Percentiles rank a stretch among this genome's conserved stretches.
Evolutionary conservation across 2,797 vertebrate genomes (phyloP).

Genomic region (Microctenopoma stevenorrisi): DNA sequence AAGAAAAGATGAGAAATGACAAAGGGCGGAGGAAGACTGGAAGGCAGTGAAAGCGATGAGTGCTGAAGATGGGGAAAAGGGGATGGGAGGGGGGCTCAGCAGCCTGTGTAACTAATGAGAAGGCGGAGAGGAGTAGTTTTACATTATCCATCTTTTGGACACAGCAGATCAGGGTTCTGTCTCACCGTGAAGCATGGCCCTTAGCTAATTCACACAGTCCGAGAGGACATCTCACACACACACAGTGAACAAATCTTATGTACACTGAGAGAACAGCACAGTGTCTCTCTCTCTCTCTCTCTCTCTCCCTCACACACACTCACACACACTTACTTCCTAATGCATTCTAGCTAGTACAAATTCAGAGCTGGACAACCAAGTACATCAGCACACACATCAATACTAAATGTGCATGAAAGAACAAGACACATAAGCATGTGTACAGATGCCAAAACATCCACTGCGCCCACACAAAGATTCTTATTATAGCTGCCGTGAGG

Average conservation of each 20-base stretch:
- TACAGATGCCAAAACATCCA: constrained; percentile 23
- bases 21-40: background rate
- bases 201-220: constrained; percentile 62
- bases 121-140: constrained; percentile 29
- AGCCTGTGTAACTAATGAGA: constrained; percentile 59
- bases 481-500: background rate
- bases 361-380: constrained; percentile 24
- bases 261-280: constrained; percentile 9
- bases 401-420: constrained; percentile 27
- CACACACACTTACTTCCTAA: constrained; percentile 22
- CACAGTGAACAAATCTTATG: constrained; percentile 15
- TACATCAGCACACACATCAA: constrained; percentile 4
- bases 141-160: constrained; percentile 65
- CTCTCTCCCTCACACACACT: background rate
- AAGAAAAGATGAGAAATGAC: constrained; percentile 19
- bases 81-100: constrained; percentile 2
- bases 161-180: constrained; percentile 72
- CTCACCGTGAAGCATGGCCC: constrained; percentile 61
- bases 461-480: constrained; percentile 5
- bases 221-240: constrained; percentile 44
- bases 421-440: constrained; percentile 8
- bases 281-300: background rate
- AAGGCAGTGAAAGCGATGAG: background rate
- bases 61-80: background rate
- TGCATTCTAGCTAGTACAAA: constrained; percentile 18